A percentile compares a stretch with the other conserved stretches of the same genome.
Conservation (phyloP, 2,113 vertebrate species). For the Amblyornis subalaris region DNA sequence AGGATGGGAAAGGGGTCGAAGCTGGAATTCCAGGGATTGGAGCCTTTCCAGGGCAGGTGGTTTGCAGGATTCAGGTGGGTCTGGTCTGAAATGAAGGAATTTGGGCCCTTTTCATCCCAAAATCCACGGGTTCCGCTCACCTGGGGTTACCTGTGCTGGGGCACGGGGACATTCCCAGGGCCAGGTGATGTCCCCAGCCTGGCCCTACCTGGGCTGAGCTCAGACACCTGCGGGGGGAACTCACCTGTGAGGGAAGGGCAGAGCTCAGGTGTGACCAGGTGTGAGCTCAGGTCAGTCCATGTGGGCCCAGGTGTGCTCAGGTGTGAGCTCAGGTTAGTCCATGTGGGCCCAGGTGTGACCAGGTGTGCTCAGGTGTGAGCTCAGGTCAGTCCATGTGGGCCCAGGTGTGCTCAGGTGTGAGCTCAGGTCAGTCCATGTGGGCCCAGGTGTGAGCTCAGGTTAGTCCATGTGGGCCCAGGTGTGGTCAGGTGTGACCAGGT, state of each 20-base stretch:
- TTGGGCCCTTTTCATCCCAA: not conserved
- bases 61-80: not conserved
- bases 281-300: too few species aligned
- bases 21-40: not conserved
- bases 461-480: too few species aligned
- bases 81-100: not conserved
- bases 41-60: not conserved
- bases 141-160: not conserved
- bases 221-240: not conserved
- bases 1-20: too few species aligned
- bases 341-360: not conserved
- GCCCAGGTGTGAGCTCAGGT: too few species aligned
- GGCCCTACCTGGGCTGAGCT: not conserved
- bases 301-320: too few species aligned
- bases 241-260: not conserved
- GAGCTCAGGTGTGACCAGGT: not conserved
- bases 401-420: not conserved
- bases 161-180: not conserved
- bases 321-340: too few species aligned
- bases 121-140: not conserved
- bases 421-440: too few species aligned
- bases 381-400: too few species aligned
- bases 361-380: too few species aligned
- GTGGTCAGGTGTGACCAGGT: too few species aligned
- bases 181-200: too few species aligned